phyloP scores from a whole-genome alignment of 1,140 invertebrate genomes.

The Apis cerana region DNA sequence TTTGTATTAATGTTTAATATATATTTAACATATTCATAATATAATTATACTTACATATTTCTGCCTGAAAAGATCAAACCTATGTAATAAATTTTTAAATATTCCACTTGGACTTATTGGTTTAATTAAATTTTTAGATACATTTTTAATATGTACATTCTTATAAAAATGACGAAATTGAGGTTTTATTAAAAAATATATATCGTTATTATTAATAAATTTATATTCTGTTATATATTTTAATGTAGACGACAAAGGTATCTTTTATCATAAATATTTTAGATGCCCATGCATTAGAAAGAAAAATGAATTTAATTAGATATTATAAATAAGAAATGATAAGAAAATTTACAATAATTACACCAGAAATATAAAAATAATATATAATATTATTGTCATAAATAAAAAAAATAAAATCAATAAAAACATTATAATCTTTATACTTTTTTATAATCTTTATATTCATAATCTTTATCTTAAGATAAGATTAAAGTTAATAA shows the following conservation, averaged over 20 bases:
- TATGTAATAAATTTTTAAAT: neutral
- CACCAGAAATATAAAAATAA: neutral
- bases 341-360: neutral
- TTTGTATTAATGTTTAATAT: neutral
- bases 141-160: neutral
- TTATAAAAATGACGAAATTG: neutral
- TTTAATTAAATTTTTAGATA: neutral
- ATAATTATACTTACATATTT: constrained; percentile 28
- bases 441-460: too few relatives aligned
- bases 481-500: neutral
- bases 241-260: neutral
- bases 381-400: neutral
- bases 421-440: too few relatives aligned
- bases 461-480: neutral
- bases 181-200: neutral
- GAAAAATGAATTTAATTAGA: neutral
- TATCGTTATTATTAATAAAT: neutral
- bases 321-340: neutral
- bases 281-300: neutral
- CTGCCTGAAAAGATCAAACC: neutral
- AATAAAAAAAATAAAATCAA: neutral
- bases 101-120: neutral
- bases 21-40: neutral
- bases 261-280: constrained; percentile 9
- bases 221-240: constrained; percentile 8